Base-by-base conservation (phyloP, 2,888 invertebrate species). In the Tachina grossa region DNA sequence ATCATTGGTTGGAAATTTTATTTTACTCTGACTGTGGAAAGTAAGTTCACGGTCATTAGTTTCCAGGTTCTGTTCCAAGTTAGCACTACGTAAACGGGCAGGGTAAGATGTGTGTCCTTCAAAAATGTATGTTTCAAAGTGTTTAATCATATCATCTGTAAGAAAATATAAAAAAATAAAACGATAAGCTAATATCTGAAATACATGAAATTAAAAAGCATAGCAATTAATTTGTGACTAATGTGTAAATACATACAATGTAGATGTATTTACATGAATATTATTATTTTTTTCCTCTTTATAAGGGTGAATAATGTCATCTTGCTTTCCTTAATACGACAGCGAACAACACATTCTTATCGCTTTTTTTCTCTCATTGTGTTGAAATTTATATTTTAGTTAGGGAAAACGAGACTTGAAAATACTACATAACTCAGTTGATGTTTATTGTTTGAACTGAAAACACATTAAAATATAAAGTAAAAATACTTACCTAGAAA, bases 61-160 rank as follows among this genome's bases (percentile, higher is more conserved):
- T 77, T 80, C 80, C 53, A 86, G 84, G 49, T 49, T 87, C 9
- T 69, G 31, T 22, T 86, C 47, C 6, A 85, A 22, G 47, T 85
- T 57, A n/a, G 83, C 55, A 49, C 78, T 83, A 11, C 80, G 84
- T 31, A 84, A 69, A 43, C 55, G 75, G 14, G 80, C 61, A 5
- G 88, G 87, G 53, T 88, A 85, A 10, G 76, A 75, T 8, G 83
- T 84, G 14, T 87, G 86, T 4, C 88, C 89, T 49, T 89, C 87
- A 43, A 89, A 84, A 31, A 90, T 89, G 84, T 90, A 89, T 66
- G 88, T 88, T 83, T 92, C 90, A 66, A 92, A 90, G 55, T 91
- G 90, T 63, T 90, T 89, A 31, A 92, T 91, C 78, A 92, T 90
- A 53, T 91, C 92, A 85, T 89, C 92, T 91, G 87, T 1, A 47